These are phyloP conservation scores for Charadrius vociferus DNA, from an alignment of 2,113 vertebrate species.

Conservation along the genomic window DNA sequence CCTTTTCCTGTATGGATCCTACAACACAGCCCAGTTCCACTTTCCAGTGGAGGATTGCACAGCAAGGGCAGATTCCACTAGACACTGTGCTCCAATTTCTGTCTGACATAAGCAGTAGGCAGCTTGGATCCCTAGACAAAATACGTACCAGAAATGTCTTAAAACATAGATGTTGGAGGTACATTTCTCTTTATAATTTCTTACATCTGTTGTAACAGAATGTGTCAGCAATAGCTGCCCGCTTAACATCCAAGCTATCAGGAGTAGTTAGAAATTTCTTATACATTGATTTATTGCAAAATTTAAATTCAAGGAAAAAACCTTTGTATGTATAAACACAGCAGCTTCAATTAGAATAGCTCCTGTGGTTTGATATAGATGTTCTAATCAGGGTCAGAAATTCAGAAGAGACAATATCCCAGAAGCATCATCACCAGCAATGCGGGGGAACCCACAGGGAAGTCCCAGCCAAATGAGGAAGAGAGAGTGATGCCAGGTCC, in stretches of 20 bases:
- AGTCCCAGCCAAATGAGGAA: background rate
- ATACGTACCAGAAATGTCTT: background rate
- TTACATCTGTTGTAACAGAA: background rate
- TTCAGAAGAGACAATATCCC: background rate
- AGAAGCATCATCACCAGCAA: background rate
- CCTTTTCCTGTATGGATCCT: background rate
- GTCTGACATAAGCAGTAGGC: background rate
- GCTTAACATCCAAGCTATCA: background rate
- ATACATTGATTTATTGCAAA: background rate
- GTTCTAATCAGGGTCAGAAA: background rate
- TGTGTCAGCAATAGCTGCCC: background rate
- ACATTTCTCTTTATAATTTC: background rate
- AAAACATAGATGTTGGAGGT: background rate
- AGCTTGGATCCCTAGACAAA: background rate
- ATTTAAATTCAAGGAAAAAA: background rate
- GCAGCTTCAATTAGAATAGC: background rate
- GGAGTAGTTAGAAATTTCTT: background rate
- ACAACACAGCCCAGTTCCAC: background rate
- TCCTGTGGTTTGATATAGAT: background rate
- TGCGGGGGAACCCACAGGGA: background rate
- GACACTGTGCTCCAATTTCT: background rate
- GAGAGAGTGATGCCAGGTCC: background rate
- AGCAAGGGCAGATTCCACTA: background rate
- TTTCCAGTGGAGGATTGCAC: background rate
- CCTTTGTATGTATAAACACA: background rate